Evolutionary conservation across 1,140 invertebrate genomes (phyloP).

Genomic region (Polyergus mexicanus): DNA sequence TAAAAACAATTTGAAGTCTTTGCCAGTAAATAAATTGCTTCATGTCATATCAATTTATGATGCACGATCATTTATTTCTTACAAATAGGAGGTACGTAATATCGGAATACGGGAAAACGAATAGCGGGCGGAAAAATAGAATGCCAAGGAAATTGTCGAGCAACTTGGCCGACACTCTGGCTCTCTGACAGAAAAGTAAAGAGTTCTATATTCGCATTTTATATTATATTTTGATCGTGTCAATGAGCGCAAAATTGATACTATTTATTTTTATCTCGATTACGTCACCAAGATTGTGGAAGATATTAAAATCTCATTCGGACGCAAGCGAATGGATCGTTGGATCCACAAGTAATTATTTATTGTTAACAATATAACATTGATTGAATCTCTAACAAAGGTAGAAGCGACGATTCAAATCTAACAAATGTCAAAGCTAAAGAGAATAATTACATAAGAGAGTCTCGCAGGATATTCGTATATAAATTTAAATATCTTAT

Average conservation of each 20-base stretch:
- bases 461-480: not conserved
- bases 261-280: not conserved
- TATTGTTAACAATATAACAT: not conserved
- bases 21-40: constrained; percentile 25
- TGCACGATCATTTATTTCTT: constrained; percentile 20
- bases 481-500: constrained; percentile 7
- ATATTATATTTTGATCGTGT: not conserved
- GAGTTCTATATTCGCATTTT: constrained; percentile 27
- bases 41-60: constrained; percentile 24
- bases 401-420: not conserved
- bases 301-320: not conserved
- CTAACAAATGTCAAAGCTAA: not conserved
- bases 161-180: constrained; percentile 23
- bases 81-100: not conserved
- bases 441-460: not conserved
- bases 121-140: not conserved
- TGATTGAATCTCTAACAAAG: not conserved
- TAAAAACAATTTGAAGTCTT: constrained; percentile 9
- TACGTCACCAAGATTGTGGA: not conserved
- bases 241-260: not conserved
- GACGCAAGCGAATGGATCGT: not conserved
- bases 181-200: constrained; percentile 42
- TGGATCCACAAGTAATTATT: not conserved
- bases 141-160: not conserved
- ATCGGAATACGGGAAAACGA: not conserved